phyloP scores from a whole-genome alignment of 1,140 invertebrate genomes.

The Latrodectus geometricus region DNA sequence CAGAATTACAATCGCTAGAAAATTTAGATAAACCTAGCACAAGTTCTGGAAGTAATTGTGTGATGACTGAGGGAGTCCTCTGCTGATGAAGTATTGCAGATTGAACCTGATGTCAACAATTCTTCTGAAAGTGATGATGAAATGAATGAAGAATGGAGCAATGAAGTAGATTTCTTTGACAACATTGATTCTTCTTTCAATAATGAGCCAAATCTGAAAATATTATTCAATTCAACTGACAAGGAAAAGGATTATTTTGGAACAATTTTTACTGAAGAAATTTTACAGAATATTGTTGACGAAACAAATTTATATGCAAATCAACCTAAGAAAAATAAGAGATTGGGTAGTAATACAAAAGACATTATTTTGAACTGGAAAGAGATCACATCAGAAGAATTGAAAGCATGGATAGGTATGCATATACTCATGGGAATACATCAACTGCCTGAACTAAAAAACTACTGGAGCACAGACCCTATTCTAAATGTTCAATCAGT shows the following conservation, averaged over 20 bases:
- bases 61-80: slow-evolving; percentile 10
- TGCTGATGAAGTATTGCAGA: neutral
- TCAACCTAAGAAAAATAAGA: too few relatives aligned
- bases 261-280: too few relatives aligned
- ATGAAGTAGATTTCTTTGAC: slow-evolving; percentile 22
- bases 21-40: slow-evolving; percentile 2
- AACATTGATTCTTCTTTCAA: slow-evolving; percentile 10
- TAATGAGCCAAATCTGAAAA: slow-evolving; percentile 12
- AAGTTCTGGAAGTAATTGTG: slow-evolving; percentile 9
- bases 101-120: slow-evolving; percentile 11
- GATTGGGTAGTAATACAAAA: neutral
- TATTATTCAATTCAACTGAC: slow-evolving; percentile 6
- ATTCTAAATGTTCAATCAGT: too few relatives aligned
- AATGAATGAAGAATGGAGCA: slow-evolving; percentile 7
- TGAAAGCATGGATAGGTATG: too few relatives aligned
- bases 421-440: too few relatives aligned
- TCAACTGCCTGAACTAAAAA: too few relatives aligned
- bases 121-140: slow-evolving; percentile 2
- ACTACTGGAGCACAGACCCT: too few relatives aligned
- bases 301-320: too few relatives aligned
- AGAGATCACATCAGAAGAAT: too few relatives aligned
- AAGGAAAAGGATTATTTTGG: slow-evolving; percentile 17
- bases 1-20: slow-evolving; percentile 12
- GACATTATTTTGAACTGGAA: too few relatives aligned
- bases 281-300: too few relatives aligned